Percentiles rank a stretch among this genome's conserved stretches.
Conservation (phyloP, 2,888 invertebrate species). For the Lagria hirta region DNA sequence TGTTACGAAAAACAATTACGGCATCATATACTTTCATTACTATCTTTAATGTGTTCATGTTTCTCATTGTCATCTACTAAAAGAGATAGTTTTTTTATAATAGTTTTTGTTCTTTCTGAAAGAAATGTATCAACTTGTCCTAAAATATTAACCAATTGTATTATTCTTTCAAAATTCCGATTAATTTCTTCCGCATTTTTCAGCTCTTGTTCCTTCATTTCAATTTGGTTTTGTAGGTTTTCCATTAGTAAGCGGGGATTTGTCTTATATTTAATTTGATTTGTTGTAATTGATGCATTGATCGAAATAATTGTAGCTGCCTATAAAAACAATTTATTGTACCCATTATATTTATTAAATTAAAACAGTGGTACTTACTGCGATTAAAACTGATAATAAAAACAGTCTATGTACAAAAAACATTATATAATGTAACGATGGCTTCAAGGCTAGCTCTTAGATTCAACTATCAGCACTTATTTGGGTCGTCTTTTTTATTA, state of each 20-base stretch:
- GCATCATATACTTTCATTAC: too few species aligned
- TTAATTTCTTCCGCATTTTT: slow-evolving; percentile 52
- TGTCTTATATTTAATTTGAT: slow-evolving; percentile 10
- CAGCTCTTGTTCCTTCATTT: slow-evolving; percentile 45
- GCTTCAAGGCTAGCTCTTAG: too few species aligned
- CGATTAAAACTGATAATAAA: too few species aligned
- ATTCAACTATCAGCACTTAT: too few species aligned
- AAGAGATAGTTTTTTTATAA: slow-evolving; percentile 54
- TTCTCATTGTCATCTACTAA: slow-evolving; percentile 53
- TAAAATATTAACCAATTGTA: slow-evolving; percentile 56
- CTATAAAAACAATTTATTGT: slow-evolving; percentile 1
- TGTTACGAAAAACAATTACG: too few species aligned
- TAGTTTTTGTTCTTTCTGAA: slow-evolving; percentile 52
- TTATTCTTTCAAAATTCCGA: slow-evolving; percentile 55
- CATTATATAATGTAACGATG: too few species aligned
- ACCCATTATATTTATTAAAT: slow-evolving; percentile 1
- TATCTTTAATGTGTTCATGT: too few species aligned
- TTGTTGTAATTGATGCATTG: slow-evolving; percentile 8
- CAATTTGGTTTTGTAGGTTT: slow-evolving; percentile 41
- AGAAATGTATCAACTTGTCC: slow-evolving; percentile 58
- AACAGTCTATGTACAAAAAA: too few species aligned
- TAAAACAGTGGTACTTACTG: too few species aligned
- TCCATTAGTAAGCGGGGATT: slow-evolving; percentile 32
- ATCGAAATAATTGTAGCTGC: slow-evolving; percentile 1
- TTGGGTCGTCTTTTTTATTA: too few species aligned